These are phyloP conservation scores for Erebia aethiops DNA, from an alignment of 2,888 invertebrate genomes.

Conservation along the genomic window DNA sequence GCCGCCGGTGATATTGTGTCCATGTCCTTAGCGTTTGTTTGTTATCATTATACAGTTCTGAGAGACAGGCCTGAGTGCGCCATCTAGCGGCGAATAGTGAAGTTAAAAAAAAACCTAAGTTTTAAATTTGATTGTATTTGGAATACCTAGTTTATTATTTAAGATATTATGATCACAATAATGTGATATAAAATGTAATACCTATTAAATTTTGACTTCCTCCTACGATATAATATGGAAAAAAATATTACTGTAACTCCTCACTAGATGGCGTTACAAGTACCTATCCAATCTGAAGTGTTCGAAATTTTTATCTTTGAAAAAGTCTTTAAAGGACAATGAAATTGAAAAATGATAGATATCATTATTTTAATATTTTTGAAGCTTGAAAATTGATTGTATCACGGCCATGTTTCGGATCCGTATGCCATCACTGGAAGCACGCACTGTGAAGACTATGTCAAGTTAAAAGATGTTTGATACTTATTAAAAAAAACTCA, in stretches of 20 bases:
- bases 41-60: background rate
- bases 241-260: slow-evolving; percentile 30
- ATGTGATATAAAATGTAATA: background rate
- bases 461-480: too few relatives aligned
- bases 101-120: slow-evolving; percentile 12
- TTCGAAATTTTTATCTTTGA: background rate
- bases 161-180: background rate
- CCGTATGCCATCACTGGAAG: too few relatives aligned
- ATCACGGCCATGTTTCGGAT: too few relatives aligned
- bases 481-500: too few relatives aligned
- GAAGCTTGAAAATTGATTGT: too few relatives aligned
- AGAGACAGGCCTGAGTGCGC: slow-evolving; percentile 43
- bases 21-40: background rate
- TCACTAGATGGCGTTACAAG: slow-evolving; percentile 46
- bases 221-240: background rate
- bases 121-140: background rate
- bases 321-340: background rate
- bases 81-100: slow-evolving; percentile 49
- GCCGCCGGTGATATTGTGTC: too few relatives aligned
- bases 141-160: too few relatives aligned
- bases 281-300: background rate
- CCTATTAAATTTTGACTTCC: background rate
- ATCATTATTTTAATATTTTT: too few relatives aligned
- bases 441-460: too few relatives aligned
- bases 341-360: background rate